Evolutionary conservation across 2,888 invertebrate genomes (phyloP), one percentile per base, ranked within the genome.

Genomic region (Drosophila phalerata): DNA sequence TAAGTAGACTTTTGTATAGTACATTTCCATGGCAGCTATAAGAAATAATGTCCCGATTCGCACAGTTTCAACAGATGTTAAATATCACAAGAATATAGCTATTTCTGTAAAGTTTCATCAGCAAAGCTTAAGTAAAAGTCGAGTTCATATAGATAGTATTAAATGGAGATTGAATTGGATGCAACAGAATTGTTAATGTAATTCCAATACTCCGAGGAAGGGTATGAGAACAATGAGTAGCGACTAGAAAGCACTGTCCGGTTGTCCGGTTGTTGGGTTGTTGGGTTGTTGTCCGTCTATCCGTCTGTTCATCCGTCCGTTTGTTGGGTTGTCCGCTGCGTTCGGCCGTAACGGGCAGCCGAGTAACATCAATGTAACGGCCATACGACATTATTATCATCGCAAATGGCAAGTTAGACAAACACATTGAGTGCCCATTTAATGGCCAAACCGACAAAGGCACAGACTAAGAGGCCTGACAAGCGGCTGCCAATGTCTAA

Each of bases 351-450:
- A 77, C 78, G 64, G 69, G 57, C 69, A 69, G 72, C 74, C 68
- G 57, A 48, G 76, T 55, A 81, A 78, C 86, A 88, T 83, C 86
- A 83, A 83, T 83, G 88, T 84, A 80, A 84, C 83, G 88, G 86
- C 86, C 83, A 81, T 88, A 84, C 84, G 84, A 88, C 88, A 84
- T 88, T 84, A 84, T 84, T 84, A 84, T 84, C 84, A 84, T 84
- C 84, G 87, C 88, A 84, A 84, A 84, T 84, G 84, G 84, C 87
- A 88, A 84, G 84, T 88, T 84, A 88, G 84, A 84, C 84, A 84
- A 84, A 84, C 84, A 84, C 84, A 84, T 84, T 84, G 84, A 84
- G 84, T 84, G 88, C 84, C 84, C 84, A 88, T 84, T 84, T 81
- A 84, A 84, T 88, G 88, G 83, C 69, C 78, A 45, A 65, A 51